Percentiles rank a stretch among this genome's conserved stretches.
Evolutionary conservation across 2,113 vertebrate genomes (phyloP).

Genomic region (Percopsis transmontana): DNA sequence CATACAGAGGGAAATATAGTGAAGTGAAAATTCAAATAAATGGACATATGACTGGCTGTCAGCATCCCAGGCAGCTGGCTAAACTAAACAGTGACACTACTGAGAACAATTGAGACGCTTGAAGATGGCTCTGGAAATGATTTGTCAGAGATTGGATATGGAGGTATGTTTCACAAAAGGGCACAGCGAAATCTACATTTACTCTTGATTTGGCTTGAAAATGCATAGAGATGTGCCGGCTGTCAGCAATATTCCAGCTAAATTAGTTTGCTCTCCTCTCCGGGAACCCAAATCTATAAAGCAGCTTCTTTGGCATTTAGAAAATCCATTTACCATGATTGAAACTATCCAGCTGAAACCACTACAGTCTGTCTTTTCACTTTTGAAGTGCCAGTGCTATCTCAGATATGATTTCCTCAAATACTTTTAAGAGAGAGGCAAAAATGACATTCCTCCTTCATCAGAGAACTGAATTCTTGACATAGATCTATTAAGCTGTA

Average conservation of each 20-base stretch:
- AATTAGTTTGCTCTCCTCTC: conserved; percentile 69
- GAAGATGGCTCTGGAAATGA: conserved; percentile 36
- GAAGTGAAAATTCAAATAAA: conserved; percentile 20
- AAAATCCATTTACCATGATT: conserved; percentile 77
- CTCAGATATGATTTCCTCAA: conserved; percentile 42
- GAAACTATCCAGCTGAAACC: conserved; percentile 76
- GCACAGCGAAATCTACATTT: conserved; percentile 36
- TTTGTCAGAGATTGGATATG: conserved; percentile 41
- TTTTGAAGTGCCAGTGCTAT: conserved; percentile 52
- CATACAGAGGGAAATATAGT: not conserved
- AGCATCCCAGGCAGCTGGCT: not conserved
- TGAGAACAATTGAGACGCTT: conserved; percentile 57
- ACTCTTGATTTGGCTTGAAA: conserved; percentile 36
- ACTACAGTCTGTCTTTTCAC: conserved; percentile 66
- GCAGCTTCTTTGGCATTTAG: conserved; percentile 73
- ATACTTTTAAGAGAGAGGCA: conserved; percentile 39
- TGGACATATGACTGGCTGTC: conserved; percentile 20
- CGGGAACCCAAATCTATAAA: conserved; percentile 67
- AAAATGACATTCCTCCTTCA: conserved; percentile 16
- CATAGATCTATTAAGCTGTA: conserved; percentile 1
- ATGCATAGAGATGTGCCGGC: conserved; percentile 52
- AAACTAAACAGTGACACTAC: conserved; percentile 28
- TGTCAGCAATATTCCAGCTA: conserved; percentile 69
- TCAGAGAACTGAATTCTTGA: conserved; percentile 30
- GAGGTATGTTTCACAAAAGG: conserved; percentile 37